phyloP scores from a whole-genome alignment of 2,888 invertebrate species.

The Buathra laborator region DNA sequence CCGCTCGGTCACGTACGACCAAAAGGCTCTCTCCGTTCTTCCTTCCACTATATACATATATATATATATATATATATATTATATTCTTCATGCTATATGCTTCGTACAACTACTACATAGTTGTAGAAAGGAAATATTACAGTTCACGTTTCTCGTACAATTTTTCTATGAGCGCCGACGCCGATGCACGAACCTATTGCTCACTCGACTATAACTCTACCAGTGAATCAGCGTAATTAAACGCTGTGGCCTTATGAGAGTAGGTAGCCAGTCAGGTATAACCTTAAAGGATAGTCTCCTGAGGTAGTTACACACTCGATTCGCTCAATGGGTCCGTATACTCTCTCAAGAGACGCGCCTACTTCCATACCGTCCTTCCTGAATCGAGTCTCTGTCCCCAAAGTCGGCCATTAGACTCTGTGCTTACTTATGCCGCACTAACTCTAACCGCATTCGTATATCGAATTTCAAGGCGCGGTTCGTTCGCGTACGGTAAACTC shows the following conservation, averaged over 20 bases:
- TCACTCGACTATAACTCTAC: slow-evolving; percentile 55
- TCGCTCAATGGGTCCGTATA: slow-evolving; percentile 43
- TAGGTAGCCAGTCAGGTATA: slow-evolving; percentile 32
- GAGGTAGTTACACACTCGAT: slow-evolving; percentile 35
- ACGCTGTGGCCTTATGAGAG: slow-evolving; percentile 45
- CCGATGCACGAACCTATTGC: slow-evolving; percentile 54
- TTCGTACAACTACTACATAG: neutral
- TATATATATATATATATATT: slow-evolving; percentile 2
- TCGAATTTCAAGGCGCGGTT: slow-evolving; percentile 62
- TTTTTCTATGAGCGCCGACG: slow-evolving; percentile 45
- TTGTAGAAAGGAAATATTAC: slow-evolving; percentile 43
- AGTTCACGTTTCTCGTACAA: slow-evolving; percentile 46
- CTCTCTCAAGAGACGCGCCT: slow-evolving; percentile 52
- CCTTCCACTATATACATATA: slow-evolving; percentile 5
- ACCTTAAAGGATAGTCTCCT: slow-evolving; percentile 25
- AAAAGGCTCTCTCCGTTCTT: neutral
- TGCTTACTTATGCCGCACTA: neutral
- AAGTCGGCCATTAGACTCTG: slow-evolving; percentile 61
- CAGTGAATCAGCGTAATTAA: slow-evolving; percentile 67
- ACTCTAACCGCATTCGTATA: slow-evolving; percentile 5
- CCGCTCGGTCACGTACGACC: slow-evolving; percentile 13
- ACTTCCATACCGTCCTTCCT: slow-evolving; percentile 43
- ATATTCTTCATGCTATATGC: slow-evolving; percentile 17
- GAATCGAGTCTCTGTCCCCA: slow-evolving; percentile 56
- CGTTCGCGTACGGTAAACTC: neutral